Evolutionary conservation across 2,888 invertebrate species (phyloP), one percentile per base, ranked within the genome.

Genomic region (Acanthoscelides obtectus): DNA sequence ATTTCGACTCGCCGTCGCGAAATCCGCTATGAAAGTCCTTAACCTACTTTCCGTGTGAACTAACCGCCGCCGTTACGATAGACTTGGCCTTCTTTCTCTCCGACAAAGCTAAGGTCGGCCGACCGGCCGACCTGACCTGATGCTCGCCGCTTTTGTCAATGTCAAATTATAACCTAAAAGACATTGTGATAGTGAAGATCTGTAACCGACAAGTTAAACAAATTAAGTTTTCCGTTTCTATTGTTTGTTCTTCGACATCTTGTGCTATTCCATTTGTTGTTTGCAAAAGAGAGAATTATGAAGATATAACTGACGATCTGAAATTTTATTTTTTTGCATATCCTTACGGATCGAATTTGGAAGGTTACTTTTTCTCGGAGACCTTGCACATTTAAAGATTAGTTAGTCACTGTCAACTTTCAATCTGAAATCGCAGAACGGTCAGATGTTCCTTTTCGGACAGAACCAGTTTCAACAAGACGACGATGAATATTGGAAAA

Each of bases 41-140:
- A 84, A 85, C 85, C 85, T 80, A 85, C 82, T 84, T 85, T 82
- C 73, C 82, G 81, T 82, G 82, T 79, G 84, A 83, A 84, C 82
- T 78, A 81, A 82, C 80, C 81, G 45, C 5, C 45, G 83, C 83
- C 83, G 83, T 83, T 83, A 82, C 78, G 81, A 83, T 76, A 84
- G 82, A 82, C 83, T 83, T 83, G 83, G 83, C 84, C 84, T 84
- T 84, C 83, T 83, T 84, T 83, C 74, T 72, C 45, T 45, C 71
- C 3, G 45, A 45, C 45, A 45, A 45, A 45, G 45, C 45, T 45
- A 45, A 45, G 45, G 45, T 45, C 45, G 45, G 17, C 45, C 45
- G 45, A 45, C 12, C 45, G 45, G 17, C 25, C 25, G 8, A 25
- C 45, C 25, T 8, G 8, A 25, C 45, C 45, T 45, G 45, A 45